Conservation (phyloP, 2,888 invertebrate genomes). For the Homarus gammarus region DNA sequence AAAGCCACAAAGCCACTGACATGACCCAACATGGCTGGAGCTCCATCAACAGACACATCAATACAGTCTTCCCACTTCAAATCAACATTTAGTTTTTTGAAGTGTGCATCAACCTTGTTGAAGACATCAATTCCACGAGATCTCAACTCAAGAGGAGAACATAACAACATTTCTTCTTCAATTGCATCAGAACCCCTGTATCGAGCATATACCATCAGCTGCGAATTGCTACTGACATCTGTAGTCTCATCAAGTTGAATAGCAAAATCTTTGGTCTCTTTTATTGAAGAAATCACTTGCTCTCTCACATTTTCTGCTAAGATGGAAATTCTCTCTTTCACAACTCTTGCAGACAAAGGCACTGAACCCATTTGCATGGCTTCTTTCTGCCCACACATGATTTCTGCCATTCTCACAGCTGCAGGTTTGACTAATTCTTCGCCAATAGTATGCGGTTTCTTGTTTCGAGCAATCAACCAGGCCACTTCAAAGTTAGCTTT, state of each 20-base stretch:
- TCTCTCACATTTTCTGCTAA: slow-evolving; percentile 5
- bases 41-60: slow-evolving; percentile 29
- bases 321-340: slow-evolving; percentile 6
- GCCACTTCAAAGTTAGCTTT: background rate
- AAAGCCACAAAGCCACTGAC: slow-evolving; percentile 6
- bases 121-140: background rate
- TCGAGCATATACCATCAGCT: background rate
- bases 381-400: background rate
- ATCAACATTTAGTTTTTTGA: background rate
- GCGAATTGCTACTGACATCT: slow-evolving; percentile 5
- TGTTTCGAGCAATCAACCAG: background rate
- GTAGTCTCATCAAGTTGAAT: slow-evolving; percentile 22
- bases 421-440: background rate
- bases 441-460: background rate
- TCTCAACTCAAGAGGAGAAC: background rate
- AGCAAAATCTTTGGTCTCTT: slow-evolving; percentile 4
- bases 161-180: background rate
- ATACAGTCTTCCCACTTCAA: background rate
- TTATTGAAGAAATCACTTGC: slow-evolving; percentile 9
- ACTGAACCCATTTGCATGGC: background rate
- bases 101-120: background rate
- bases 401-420: slow-evolving; percentile 8
- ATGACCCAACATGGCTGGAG: slow-evolving; percentile 26
- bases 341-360: background rate
- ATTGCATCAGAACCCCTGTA: background rate